Conservation (phyloP, 2,888 invertebrate genomes). For the Aradus depressus region DNA sequence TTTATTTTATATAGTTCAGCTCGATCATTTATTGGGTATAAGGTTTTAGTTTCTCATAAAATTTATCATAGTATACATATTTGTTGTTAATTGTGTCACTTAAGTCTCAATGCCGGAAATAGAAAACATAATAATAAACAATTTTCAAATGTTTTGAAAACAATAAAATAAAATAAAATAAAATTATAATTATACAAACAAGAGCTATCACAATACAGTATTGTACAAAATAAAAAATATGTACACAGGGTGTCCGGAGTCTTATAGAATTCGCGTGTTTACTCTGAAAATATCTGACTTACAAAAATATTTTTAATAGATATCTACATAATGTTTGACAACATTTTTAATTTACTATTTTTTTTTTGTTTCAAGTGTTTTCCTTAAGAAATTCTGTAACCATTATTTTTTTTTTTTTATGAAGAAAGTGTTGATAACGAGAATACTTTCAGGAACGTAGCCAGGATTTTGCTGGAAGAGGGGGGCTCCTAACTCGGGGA, state of each 20-base stretch:
- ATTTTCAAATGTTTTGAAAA: no score
- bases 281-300: not conserved
- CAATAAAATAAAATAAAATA: no score
- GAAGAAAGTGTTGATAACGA: no score
- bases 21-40: not conserved
- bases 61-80: not conserved
- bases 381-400: constrained; percentile 1
- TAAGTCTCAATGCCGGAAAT: constrained; percentile 14
- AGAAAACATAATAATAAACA: constrained; percentile 2
- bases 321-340: not conserved
- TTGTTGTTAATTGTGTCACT: not conserved
- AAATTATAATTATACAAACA: not conserved
- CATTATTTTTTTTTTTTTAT: no score
- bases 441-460: no score
- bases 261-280: not conserved
- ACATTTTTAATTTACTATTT: not conserved
- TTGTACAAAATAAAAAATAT: no score
- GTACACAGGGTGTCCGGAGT: no score
- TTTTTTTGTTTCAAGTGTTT: not conserved
- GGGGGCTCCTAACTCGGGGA: no score
- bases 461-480: no score
- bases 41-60: not conserved
- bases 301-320: not conserved
- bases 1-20: constrained; percentile 3
- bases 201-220: not conserved